Base-by-base conservation (phyloP, 2,113 vertebrate genomes). In the Accipiter cooperii region DNA sequence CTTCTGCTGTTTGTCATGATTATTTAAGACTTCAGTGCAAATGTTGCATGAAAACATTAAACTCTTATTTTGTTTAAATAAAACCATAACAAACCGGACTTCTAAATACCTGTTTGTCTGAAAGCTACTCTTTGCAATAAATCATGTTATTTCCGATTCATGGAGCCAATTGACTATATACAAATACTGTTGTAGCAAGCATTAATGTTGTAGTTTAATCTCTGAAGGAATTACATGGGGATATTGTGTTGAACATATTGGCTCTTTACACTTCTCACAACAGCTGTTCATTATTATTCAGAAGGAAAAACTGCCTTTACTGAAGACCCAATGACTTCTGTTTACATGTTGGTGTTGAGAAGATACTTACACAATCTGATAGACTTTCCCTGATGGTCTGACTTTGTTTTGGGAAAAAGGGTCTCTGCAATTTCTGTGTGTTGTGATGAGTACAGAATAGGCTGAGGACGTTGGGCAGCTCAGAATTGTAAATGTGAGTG, bases 1-100 rank as follows among this genome's bases (percentile, higher is more conserved):
- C 84, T 98, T 88, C 84, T 96, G 90, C 95, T 96, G 38, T 94
- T 96, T 89, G 94, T 97, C 86, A 94, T 86, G 74, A 89, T 97
- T 97, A 97, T 98, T 98, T 98, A 96, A 98, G 92, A 97, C 90
- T 68, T 65, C 82, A 91, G 38, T 96, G 80, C 97, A 93, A 77
- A 92, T 97, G 93, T 97, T 97, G 97, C 98, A 98, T 98, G 98
- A 97, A 96, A 98, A 92, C 89, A 51, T 95, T 92, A 66, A 97
- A 77, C 13, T 64, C 63, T 93, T 90, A 52, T 87, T 97, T 95
- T 96, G 90, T 97, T 98, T 96, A 96, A 98, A 97, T 98, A 98
- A 98, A 98, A 92, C 94, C 60, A 58, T 93, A 97, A 96, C 95
- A 90, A 97, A 97, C 92, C 94, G 73, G 92, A 97, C 93, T 97